Percentiles rank a stretch among this genome's conserved stretches.
phyloP scores from a whole-genome alignment of 1,140 invertebrate species.

The Atopsyche davidsoni region DNA sequence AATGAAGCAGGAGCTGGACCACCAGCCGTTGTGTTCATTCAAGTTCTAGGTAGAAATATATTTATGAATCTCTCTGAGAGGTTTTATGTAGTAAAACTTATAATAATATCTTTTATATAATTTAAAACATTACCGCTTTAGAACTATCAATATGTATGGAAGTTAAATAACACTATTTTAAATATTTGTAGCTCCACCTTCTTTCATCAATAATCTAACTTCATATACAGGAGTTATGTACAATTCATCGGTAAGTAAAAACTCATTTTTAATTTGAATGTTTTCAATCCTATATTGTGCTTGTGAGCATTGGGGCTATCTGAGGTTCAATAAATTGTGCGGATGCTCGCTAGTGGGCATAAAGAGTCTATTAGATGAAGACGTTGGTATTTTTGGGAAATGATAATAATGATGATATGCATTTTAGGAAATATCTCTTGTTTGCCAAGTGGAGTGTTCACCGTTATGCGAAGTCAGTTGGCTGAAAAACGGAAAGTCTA shows the following conservation, averaged over 20 bases:
- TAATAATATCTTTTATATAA: not conserved
- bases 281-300: too few species aligned
- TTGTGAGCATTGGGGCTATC: too few species aligned
- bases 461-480: constrained; percentile 78
- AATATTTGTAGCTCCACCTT: constrained; percentile 61
- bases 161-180: too few species aligned
- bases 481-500: constrained; percentile 59
- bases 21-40: constrained; percentile 64
- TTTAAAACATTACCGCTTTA: too few species aligned
- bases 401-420: too few species aligned
- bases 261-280: constrained; percentile 5
- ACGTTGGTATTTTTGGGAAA: too few species aligned
- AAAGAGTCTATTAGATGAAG: too few species aligned
- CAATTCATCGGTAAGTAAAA: constrained; percentile 50
- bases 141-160: too few species aligned
- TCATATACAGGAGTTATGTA: constrained; percentile 70
- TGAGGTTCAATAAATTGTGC: too few species aligned
- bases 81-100: not conserved
- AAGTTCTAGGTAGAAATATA: constrained; percentile 61
- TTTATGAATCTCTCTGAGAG: not conserved
- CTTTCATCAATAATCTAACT: constrained; percentile 75
- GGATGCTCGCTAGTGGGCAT: too few species aligned
- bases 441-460: constrained; percentile 82
- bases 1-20: constrained; percentile 76
- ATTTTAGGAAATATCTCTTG: constrained; percentile 50